phyloP scores from a whole-genome alignment of 2,113 vertebrate species.

The Chrysemys picta region DNA sequence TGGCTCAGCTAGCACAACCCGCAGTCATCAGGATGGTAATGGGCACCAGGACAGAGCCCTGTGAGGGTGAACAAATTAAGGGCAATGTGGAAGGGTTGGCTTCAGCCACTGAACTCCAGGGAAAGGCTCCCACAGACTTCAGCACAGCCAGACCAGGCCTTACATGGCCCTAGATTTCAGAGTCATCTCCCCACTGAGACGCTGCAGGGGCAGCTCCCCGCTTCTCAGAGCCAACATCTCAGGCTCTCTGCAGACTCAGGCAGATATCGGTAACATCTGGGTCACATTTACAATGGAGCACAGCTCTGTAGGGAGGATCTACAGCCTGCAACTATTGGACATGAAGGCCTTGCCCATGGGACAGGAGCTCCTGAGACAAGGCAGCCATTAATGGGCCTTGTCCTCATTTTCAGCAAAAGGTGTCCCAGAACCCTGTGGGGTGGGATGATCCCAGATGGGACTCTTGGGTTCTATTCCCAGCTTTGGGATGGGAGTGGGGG shows the following conservation, averaged over 20 bases:
- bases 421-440: neutral
- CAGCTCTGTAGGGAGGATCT: neutral
- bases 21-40: neutral
- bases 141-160: too few species aligned
- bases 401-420: neutral
- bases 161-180: too few species aligned
- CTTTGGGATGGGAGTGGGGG: neutral
- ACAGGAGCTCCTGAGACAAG: neutral
- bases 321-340: neutral
- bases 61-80: neutral
- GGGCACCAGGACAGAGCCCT: too few species aligned
- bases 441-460: neutral
- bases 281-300: neutral
- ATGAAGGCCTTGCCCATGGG: too few species aligned
- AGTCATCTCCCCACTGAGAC: too few species aligned
- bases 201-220: neutral
- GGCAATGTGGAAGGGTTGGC: neutral
- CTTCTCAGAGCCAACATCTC: neutral
- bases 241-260: too few species aligned
- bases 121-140: neutral
- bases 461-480: neutral
- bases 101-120: neutral
- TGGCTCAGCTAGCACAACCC: neutral
- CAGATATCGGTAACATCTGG: too few species aligned
- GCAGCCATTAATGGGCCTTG: neutral